Evolutionary conservation across 2,888 invertebrate species (phyloP).

Genomic region (Drosophila parthenogenetica): DNA sequence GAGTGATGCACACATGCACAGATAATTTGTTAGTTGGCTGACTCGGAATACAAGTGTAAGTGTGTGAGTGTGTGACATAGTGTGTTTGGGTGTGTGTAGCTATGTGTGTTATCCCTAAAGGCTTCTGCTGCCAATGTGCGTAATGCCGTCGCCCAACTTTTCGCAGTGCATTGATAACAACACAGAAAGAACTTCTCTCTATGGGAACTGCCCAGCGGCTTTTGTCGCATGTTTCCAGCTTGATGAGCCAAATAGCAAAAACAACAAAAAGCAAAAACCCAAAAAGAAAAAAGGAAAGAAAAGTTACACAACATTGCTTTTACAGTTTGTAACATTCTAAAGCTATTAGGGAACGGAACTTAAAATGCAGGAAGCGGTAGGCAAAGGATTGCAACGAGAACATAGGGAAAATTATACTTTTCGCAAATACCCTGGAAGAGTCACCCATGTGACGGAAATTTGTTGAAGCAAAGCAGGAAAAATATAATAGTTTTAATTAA

Average conservation of each 20-base stretch:
- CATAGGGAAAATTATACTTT: constrained; percentile 4
- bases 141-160: constrained; percentile 58
- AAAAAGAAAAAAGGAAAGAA: constrained; percentile 17
- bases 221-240: constrained; percentile 74
- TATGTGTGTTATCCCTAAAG: constrained; percentile 42
- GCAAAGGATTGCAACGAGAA: not conserved
- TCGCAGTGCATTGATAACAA: constrained; percentile 56
- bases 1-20: constrained; percentile 78
- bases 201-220: constrained; percentile 66
- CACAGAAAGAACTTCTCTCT: constrained; percentile 29
- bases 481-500: too few species aligned
- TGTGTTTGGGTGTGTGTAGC: not conserved
- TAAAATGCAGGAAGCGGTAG: constrained; percentile 10
- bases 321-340: constrained; percentile 51
- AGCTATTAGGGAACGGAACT: constrained; percentile 30
- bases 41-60: constrained; percentile 35
- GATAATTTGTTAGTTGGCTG: constrained; percentile 78
- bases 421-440: constrained; percentile 29
- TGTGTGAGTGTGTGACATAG: constrained; percentile 11
- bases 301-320: constrained; percentile 67
- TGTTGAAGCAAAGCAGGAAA: too few species aligned
- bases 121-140: constrained; percentile 67
- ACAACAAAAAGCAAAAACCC: too few species aligned
- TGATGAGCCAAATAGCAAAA: constrained; percentile 66
- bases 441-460: not conserved